Base-by-base conservation (phyloP, 2,113 vertebrate species). In the Anas platyrhynchos region DNA sequence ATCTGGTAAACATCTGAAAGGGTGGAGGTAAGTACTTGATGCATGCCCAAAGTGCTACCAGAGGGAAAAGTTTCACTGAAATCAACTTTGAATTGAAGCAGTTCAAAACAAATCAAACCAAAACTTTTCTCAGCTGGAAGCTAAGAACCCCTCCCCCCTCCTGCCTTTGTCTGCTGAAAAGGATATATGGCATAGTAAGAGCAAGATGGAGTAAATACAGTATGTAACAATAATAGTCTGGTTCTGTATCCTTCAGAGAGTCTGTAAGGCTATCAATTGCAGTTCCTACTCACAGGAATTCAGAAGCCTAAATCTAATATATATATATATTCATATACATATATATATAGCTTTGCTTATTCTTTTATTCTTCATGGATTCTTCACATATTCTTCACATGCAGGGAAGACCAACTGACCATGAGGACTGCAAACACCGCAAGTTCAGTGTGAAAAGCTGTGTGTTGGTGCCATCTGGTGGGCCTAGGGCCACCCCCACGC, bases 381-480 rank as follows among this genome's bases (percentile, higher is more conserved):
- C 46, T 46, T 48, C 46, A 48, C 0, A 0, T 16, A 48, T 48
- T 46, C 46, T 46, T 48, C 46, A 48, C 0, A 0, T 17, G 5
- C 16, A 18, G 23, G 38, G 43, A 29, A 11, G 41, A 18, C 23
- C 10, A 79, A 67, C 17, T 11, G 6, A 38, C 15, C 61, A 9
- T 21, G 6, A 55, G 17, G 17, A 13, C 36, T 56, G 36, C 14
- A 6, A 36, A 32, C 8, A 2, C 6, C 16, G 13, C 56, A 44
- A 77, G 23, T 16, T 13, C 11, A 1, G 36, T 7, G 31, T n/a
- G 58, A 96, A 94, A 92, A 82, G 54, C 83, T 94, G 74, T 82
- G 90, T 25, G 20, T 91, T 90, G 84, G 86, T 96, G 96, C 96
- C 95, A 96, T 59, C 96, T 96, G 27, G 86, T 95, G 96, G 94